Evolutionary conservation across 2,888 invertebrate genomes (phyloP).

Genomic region (Pardosa pseudoannulata): DNA sequence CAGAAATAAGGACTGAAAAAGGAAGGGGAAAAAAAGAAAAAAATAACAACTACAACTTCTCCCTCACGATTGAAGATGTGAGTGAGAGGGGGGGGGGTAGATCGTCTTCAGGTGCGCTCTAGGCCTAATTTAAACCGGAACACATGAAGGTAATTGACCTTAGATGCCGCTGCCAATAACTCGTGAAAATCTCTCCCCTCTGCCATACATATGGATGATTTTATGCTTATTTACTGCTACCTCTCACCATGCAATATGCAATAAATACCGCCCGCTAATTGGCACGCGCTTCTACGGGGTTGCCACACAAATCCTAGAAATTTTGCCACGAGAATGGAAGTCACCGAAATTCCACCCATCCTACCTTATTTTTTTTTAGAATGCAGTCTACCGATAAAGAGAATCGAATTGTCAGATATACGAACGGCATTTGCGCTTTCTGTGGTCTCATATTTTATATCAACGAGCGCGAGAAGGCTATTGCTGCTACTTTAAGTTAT

Average conservation of each 20-base stretch:
- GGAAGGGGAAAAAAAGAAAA: slow-evolving; percentile 14
- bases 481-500: background rate
- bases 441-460: background rate
- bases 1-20: too few species aligned
- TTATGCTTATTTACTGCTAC: slow-evolving; percentile 62
- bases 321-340: background rate
- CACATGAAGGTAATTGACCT: slow-evolving; percentile 69
- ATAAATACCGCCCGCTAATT: slow-evolving; percentile 70
- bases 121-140: slow-evolving; percentile 71
- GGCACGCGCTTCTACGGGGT: slow-evolving; percentile 59
- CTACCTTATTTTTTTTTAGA: too few species aligned
- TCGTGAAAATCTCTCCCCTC: slow-evolving; percentile 49
- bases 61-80: slow-evolving; percentile 39
- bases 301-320: background rate
- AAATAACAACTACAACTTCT: slow-evolving; percentile 34
- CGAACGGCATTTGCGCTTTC: too few species aligned
- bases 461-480: too few species aligned
- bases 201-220: slow-evolving; percentile 70
- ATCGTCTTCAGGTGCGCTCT: slow-evolving; percentile 38
- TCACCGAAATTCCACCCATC: too few species aligned
- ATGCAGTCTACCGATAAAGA: too few species aligned
- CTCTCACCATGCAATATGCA: slow-evolving; percentile 49
- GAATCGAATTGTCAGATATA: too few species aligned
- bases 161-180: slow-evolving; percentile 56
- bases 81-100: slow-evolving; percentile 17